Percentiles rank a stretch among this genome's conserved stretches.
Conservation (phyloP, 2,797 vertebrate species). For the Helarctos malayanus region DNA sequence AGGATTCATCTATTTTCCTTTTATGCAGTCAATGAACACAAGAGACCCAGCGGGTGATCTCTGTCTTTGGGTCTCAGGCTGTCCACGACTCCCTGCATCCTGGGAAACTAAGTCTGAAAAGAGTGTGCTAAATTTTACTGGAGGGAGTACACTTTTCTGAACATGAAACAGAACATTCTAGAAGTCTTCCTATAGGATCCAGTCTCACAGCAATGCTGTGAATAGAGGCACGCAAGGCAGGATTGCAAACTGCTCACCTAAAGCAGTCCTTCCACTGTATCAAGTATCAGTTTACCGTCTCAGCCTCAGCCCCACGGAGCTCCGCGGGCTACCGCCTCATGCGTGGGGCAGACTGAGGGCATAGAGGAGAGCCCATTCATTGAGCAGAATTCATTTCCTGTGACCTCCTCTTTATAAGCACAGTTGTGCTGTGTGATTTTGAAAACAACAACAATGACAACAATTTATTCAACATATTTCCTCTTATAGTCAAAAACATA, state of each 20-base stretch:
- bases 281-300: too few species aligned
- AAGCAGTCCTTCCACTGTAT: background rate
- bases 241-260: too few species aligned
- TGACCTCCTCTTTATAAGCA: background rate
- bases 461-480: background rate
- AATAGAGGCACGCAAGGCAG: rapidly evolving
- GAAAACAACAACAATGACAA: background rate
- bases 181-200: background rate
- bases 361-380: rapidly evolving
- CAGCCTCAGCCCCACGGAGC: too few species aligned
- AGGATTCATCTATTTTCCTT: background rate
- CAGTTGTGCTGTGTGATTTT: background rate
- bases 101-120: background rate
- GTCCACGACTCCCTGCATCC: background rate
- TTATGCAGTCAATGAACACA: background rate
- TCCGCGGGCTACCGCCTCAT: rapidly evolving
- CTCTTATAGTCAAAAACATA: background rate
- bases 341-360: rapidly evolving
- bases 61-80: background rate
- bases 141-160: background rate
- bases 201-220: background rate
- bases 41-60: background rate
- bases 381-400: background rate
- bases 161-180: background rate
- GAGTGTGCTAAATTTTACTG: background rate